These are phyloP conservation scores for Apus apus DNA, from an alignment of 2,113 vertebrate genomes.

Conservation along the genomic window DNA sequence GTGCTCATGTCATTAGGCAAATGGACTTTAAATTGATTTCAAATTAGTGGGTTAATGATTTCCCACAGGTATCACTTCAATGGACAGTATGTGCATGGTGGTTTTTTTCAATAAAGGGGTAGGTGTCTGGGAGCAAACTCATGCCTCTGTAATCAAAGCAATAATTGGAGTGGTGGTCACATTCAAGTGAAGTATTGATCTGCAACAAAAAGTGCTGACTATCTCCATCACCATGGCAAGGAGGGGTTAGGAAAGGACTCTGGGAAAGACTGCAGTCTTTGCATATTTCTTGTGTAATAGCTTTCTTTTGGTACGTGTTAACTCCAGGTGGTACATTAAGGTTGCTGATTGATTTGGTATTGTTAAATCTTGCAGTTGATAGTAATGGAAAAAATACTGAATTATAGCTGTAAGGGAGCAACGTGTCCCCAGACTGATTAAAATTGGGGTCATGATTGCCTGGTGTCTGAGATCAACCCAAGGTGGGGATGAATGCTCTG, in stretches of 20 bases:
- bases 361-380: neutral
- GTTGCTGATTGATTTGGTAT: neutral
- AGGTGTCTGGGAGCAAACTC: slow-evolving; percentile 35
- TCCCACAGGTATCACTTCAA: slow-evolving; percentile 51
- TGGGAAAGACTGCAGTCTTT: neutral
- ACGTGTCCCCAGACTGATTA: neutral
- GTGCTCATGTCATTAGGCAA: slow-evolving; percentile 75
- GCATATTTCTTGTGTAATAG: neutral
- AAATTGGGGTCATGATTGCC: neutral
- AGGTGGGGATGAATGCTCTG: neutral
- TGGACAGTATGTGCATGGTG: neutral
- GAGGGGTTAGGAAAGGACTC: neutral
- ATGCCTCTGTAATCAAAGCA: slow-evolving; percentile 55
- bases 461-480: neutral
- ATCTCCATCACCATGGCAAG: neutral
- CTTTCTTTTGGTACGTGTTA: neutral
- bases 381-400: neutral
- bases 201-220: slow-evolving; percentile 59
- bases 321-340: neutral
- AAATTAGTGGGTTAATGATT: slow-evolving; percentile 77
- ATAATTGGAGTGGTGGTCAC: slow-evolving; percentile 68
- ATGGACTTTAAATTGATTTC: slow-evolving; percentile 81
- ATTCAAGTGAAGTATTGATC: slow-evolving; percentile 65
- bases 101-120: slow-evolving; percentile 6
- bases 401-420: neutral